Evolutionary conservation across 2,113 vertebrate genomes (phyloP).

Genomic region (Atherinomorus stipes): DNA sequence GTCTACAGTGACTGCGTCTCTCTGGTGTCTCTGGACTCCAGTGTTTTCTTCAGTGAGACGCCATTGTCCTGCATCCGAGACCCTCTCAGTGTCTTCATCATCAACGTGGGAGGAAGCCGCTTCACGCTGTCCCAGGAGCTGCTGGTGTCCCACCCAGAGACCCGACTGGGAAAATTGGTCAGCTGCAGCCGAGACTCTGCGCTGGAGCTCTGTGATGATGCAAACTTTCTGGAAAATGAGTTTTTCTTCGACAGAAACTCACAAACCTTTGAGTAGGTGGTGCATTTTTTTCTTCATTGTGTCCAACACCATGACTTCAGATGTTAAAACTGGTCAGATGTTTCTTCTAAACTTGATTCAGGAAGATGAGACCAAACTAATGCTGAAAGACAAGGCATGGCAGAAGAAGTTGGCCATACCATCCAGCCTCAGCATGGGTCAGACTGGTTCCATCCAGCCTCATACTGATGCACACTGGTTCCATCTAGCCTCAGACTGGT

Average conservation of each 20-base stretch:
- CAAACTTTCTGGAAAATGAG: conserved; percentile 92
- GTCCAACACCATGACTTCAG: too few species aligned
- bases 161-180: conserved; percentile 91
- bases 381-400: too few species aligned
- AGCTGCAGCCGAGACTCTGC: conserved; percentile 81
- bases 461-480: too few species aligned
- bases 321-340: too few species aligned
- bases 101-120: conserved; percentile 95
- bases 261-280: conserved; percentile 89
- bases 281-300: too few species aligned
- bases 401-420: too few species aligned
- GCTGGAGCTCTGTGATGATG: conserved; percentile 94
- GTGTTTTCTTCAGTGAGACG: conserved; percentile 89
- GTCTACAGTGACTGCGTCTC: conserved; percentile 74
- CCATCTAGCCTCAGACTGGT: too few species aligned
- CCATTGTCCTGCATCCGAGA: conserved; percentile 59
- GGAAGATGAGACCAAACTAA: too few species aligned
- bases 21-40: conserved; percentile 89
- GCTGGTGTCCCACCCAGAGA: conserved; percentile 91
- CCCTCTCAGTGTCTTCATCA: conserved; percentile 83
- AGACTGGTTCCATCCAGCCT: too few species aligned
- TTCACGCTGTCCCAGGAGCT: conserved; percentile 90
- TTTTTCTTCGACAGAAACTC: conserved; percentile 97
- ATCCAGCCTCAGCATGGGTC: too few species aligned
- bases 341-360: too few species aligned